Percentiles rank a stretch among this genome's conserved stretches.
Evolutionary conservation across 2,888 invertebrate species (phyloP).

Genomic region (Lordiphosa fenestrarum): DNA sequence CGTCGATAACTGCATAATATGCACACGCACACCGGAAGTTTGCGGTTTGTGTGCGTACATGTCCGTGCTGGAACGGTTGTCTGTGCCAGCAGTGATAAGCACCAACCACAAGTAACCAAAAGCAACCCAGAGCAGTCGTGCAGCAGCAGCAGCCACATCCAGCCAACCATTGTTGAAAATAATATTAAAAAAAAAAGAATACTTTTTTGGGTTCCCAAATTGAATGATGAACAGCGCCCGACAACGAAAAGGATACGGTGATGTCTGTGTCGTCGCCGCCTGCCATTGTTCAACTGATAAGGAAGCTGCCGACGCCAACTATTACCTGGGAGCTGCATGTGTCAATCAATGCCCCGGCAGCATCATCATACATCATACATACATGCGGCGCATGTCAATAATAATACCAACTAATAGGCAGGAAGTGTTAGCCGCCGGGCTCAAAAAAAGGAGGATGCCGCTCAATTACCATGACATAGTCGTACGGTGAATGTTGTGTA

Average conservation of each 20-base stretch:
- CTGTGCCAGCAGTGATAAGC: conserved; percentile 42
- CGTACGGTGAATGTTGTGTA: conserved; percentile 81
- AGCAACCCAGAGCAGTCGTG: conserved; percentile 8
- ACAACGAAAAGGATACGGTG: conserved; percentile 6
- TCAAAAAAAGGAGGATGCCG: conserved; percentile 29
- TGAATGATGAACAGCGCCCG: conserved; percentile 39
- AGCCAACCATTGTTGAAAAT: conserved; percentile 32
- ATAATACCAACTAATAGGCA: conserved; percentile 42
- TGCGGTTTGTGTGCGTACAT: conserved; percentile 31
- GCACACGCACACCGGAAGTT: conserved; percentile 53
- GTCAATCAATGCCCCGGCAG: conserved; percentile 27
- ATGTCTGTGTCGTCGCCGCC: conserved; percentile 15
- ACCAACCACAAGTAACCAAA: conserved; percentile 41
- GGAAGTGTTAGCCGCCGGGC: conserved; percentile 45
- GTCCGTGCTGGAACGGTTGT: conserved; percentile 1
- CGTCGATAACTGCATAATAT: conserved; percentile 66
- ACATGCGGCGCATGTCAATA: conserved; percentile 20
- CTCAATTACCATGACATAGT: conserved; percentile 80
- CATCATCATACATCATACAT: conserved; percentile 24
- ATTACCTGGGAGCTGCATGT: conserved; percentile 46
- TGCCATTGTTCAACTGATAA: conserved; percentile 62
- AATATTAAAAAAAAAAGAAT: conserved; percentile 13
- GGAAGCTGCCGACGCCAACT: conserved; percentile 31
- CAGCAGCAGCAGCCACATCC: conserved; percentile 18
- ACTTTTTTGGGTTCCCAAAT: conserved; percentile 25